Evolutionary conservation across 2,888 invertebrate species (phyloP), one percentile per base, ranked within the genome.

Genomic region (Darwinula stevensoni): DNA sequence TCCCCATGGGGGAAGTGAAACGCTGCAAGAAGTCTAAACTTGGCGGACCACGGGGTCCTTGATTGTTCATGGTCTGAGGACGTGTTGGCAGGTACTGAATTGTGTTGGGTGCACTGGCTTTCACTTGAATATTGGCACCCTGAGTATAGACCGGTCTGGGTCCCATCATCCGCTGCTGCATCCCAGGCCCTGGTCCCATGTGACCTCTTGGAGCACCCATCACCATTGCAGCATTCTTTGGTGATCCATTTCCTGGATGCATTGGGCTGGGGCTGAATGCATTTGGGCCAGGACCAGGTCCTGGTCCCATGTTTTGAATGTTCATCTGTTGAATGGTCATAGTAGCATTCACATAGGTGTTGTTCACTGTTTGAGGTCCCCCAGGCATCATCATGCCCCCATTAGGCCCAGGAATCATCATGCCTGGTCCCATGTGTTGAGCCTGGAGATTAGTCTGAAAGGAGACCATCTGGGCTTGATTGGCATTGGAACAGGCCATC

Each of bases 21-120:
- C 82, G 62, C 43, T 76, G 78, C 34, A 84, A 56, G 53, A 84
- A 84, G 45, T 84, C 80, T 39, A 84, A 57, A 52, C 76, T 74
- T 27, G 80, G 80, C 4, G 80, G 76, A 6, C 72, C 71, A 29
- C 78, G 58, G 2, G 70, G 71, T 32, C 62, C 65, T 17, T 6
- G 9, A n/a, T 22, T 22, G 22, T n/a, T 61, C 39, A 39, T 9
- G 31, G 48, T 67, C 48, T 80, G 80, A n/a, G 86, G 76, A 53
- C 84, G 63, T 32, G 84, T 78, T 14, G 91, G 91, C 51, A 88
- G 64, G 60, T 91, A 91, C 58, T 91, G 88, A 48, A 91, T 91
- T 22, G 91, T 91, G 53, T 91, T 91, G 0, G 91, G 88, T 9
- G 88, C 84, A 51, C 76, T 84, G 6, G 88, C 75, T 54, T 88